These are phyloP conservation scores for Drosophila saltans DNA, from an alignment of 1,140 invertebrate species.

Conservation along the genomic window DNA sequence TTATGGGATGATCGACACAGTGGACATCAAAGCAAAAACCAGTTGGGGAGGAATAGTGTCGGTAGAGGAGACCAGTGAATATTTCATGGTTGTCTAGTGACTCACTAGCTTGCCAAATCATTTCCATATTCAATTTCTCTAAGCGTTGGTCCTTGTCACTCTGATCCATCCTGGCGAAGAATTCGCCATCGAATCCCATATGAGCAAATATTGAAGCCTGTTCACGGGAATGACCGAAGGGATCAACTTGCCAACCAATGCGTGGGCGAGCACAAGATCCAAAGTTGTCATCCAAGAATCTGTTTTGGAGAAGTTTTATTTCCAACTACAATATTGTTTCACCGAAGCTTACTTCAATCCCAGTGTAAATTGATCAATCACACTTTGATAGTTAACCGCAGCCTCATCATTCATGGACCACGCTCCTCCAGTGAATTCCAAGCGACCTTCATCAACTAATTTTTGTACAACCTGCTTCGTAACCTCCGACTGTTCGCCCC, in stretches of 20 bases:
- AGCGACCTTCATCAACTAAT: slow-evolving; percentile 89
- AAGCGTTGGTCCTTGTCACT: slow-evolving; percentile 90
- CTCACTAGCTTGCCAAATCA: slow-evolving; percentile 86
- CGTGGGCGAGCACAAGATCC: slow-evolving; percentile 91
- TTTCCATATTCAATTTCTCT: slow-evolving; percentile 84
- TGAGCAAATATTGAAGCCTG: slow-evolving; percentile 93
- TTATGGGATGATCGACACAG: slow-evolving; percentile 92
- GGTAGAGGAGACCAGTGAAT: slow-evolving; percentile 90
- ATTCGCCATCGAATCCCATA: slow-evolving; percentile 93
- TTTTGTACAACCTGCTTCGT: slow-evolving; percentile 85
- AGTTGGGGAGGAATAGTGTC: slow-evolving; percentile 91
- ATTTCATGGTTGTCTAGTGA: slow-evolving; percentile 86
- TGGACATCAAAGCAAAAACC: slow-evolving; percentile 96
- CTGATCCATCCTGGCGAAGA: slow-evolving; percentile 95
- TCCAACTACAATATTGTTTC: not conserved
- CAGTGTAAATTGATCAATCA: slow-evolving; percentile 96
- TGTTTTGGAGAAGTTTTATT: slow-evolving; percentile 14
- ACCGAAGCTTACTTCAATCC: slow-evolving; percentile 87
- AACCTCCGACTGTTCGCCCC: slow-evolving; percentile 88
- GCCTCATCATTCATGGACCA: slow-evolving; percentile 99
- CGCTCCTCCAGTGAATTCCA: slow-evolving; percentile 94
- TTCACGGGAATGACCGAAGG: slow-evolving; percentile 95
- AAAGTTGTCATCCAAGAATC: slow-evolving; percentile 91
- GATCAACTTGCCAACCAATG: slow-evolving; percentile 97
- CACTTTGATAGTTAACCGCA: slow-evolving; percentile 94